Conservation (phyloP, 35 echinoderm and acorn worm species). For the Hemicentrotus pulcherrimus region DNA sequence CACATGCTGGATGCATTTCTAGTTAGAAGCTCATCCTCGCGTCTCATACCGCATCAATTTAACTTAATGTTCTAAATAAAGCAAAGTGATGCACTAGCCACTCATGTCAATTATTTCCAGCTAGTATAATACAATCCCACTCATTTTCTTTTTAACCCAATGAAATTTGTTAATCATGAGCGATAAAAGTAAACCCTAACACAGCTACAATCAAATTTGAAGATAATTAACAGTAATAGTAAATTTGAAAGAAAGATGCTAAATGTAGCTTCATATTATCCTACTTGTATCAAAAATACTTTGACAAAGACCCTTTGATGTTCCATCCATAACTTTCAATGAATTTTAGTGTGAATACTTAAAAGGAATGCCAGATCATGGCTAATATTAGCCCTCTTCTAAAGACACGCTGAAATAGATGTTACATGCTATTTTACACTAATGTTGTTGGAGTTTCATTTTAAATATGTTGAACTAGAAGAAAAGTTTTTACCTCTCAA, state of each 20-base stretch:
- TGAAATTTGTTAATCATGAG: neutral
- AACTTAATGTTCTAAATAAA: constrained; percentile 3
- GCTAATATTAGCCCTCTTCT: too few relatives aligned
- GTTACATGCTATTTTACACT: too few relatives aligned
- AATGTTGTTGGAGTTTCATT: too few relatives aligned
- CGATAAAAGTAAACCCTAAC: neutral
- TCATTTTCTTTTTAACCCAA: neutral
- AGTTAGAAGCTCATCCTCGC: neutral
- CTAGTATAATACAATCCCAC: neutral
- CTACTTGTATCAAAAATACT: too few relatives aligned
- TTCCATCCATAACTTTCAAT: neutral
- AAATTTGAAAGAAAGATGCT: neutral
- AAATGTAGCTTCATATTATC: too few relatives aligned
- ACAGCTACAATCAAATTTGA: neutral
- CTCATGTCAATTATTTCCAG: neutral
- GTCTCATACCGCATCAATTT: neutral
- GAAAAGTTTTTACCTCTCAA: too few relatives aligned
- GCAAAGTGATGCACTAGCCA: neutral
- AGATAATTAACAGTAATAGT: neutral
- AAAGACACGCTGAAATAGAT: too few relatives aligned
- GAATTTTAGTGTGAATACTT: neutral
- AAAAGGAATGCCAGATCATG: neutral
- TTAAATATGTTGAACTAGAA: too few relatives aligned
- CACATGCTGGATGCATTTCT: constrained; percentile 9
- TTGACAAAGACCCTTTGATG: neutral